Evolutionary conservation across 2,888 invertebrate species (phyloP), one percentile per base, ranked within the genome.

Genomic region (Hipparchia sbordonii): DNA sequence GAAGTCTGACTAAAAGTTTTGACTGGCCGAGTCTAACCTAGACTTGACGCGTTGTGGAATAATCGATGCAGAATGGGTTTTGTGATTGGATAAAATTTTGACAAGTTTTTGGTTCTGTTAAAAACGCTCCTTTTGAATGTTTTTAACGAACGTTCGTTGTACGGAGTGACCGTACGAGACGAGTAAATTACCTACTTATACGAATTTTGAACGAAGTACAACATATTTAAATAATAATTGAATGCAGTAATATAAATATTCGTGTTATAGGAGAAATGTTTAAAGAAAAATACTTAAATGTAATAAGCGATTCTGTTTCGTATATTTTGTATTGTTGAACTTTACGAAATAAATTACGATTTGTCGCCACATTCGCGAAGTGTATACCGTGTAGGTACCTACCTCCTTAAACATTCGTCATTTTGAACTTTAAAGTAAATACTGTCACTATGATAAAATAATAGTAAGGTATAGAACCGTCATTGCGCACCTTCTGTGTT

Each of bases 171-270:
- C 56, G 45, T 33, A 33, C 23, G 33, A 51, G 57, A 51, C 68
- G 13, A 23, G 51, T 13, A 23, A 23, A 23, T 23, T 23, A 23
- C 23, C 23, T 23, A 39, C 73, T 70, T 72, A 72, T 67, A 72
- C 76, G 76, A 76, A 76, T 76, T 76, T 76, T 70, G 60, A 46
- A 72, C 33, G 68, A 71, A 76, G 76, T 76, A 76, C 76, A 76
- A 76, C 65, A 54, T 74, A 68, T 72, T 63, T 62, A 72, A 74
- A 74, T 74, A 68, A 52, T 23, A 23, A 23, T 72, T 76, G 39
- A 39, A 74, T 67, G 75, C 72, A 57, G 48, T 72, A 33, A 65
- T 45, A 2, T 60, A 33, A 52, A 67, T 69, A 72, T 67, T 56
- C 67, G 48, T 61, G 39, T 62, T 52, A 10, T 69, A 69, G 69